Percentiles rank a stretch among this genome's conserved stretches.
Evolutionary conservation across 2,888 invertebrate genomes (phyloP).

Genomic region (Cinara cedri): DNA sequence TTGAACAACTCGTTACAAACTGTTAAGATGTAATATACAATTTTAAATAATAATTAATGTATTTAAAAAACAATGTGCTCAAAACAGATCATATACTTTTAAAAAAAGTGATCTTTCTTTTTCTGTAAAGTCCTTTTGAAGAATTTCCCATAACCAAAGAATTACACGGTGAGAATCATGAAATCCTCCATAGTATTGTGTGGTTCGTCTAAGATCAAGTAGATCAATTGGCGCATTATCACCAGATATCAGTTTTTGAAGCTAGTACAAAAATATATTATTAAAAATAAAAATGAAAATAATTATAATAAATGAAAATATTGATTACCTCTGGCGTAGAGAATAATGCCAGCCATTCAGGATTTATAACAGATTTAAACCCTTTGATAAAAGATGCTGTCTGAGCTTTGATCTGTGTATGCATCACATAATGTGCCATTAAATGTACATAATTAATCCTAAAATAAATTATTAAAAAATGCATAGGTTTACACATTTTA

Average conservation of each 20-base stretch:
- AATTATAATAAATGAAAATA: not conserved
- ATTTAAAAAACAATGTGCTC: not conserved
- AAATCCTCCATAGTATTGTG: constrained; percentile 99
- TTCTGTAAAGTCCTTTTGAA: constrained; percentile 92
- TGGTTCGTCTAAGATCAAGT: constrained; percentile 84
- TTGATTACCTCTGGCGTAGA: constrained; percentile 85
- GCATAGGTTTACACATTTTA: no score
- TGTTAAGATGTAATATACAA: constrained; percentile 62
- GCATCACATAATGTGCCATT: constrained; percentile 99
- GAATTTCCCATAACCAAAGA: constrained; percentile 98
- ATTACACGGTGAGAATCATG: constrained; percentile 97
- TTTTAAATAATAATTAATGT: constrained; percentile 2
- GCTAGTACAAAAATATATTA: constrained; percentile 38
- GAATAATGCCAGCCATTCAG: constrained; percentile 92
- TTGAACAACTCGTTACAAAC: constrained; percentile 95
- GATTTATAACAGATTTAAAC: constrained; percentile 92
- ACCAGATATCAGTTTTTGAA: constrained; percentile 83
- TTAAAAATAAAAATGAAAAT: constrained; percentile 10
- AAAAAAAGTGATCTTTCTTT: constrained; percentile 92
- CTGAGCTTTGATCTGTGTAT: constrained; percentile 96
- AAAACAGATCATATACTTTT: constrained; percentile 69
- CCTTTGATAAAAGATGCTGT: constrained; percentile 95
- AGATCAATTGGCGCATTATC: constrained; percentile 93
- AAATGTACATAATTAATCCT: constrained; percentile 97
- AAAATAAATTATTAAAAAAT: constrained; percentile 62